Evolutionary conservation across 2,888 invertebrate genomes (phyloP).

Genomic region (Nomada fucata): DNA sequence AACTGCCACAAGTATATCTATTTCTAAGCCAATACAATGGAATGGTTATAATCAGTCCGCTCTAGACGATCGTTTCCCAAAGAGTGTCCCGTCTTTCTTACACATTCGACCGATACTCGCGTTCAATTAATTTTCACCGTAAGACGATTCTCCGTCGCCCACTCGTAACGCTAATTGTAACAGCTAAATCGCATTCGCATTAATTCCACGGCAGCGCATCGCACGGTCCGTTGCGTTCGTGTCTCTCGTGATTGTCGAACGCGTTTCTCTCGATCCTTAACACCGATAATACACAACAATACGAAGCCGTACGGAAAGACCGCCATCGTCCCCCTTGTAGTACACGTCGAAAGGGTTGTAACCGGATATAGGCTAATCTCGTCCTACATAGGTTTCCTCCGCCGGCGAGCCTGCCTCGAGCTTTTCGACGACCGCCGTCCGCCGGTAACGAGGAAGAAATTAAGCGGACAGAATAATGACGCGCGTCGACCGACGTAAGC

Average conservation of each 20-base stretch:
- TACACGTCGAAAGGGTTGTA: conserved; percentile 72
- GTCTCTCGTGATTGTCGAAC: not conserved
- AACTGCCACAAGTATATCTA: too few relatives aligned
- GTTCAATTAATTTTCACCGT: not conserved
- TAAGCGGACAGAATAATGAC: conserved; percentile 49
- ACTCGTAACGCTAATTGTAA: not conserved
- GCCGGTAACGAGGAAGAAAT: conserved; percentile 38
- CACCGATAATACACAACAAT: conserved; percentile 58
- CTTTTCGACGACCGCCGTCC: conserved; percentile 48
- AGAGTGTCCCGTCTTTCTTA: too few relatives aligned
- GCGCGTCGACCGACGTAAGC: conserved; percentile 35
- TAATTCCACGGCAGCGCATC: not conserved
- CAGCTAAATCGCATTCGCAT: not conserved
- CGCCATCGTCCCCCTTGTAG: conserved; percentile 48
- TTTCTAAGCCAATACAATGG: too few relatives aligned
- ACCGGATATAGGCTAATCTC: conserved; percentile 77
- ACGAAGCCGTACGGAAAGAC: conserved; percentile 69
- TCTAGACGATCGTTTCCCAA: too few relatives aligned
- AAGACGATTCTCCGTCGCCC: not conserved
- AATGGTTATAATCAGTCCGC: too few relatives aligned
- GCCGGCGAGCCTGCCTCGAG: conserved; percentile 10
- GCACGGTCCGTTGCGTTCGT: not conserved
- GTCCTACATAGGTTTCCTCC: conserved; percentile 66
- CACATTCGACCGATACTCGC: not conserved
- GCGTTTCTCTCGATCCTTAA: conserved; percentile 17